Conservation (phyloP, 1,140 invertebrate species). For the Listronotus bonariensis region DNA sequence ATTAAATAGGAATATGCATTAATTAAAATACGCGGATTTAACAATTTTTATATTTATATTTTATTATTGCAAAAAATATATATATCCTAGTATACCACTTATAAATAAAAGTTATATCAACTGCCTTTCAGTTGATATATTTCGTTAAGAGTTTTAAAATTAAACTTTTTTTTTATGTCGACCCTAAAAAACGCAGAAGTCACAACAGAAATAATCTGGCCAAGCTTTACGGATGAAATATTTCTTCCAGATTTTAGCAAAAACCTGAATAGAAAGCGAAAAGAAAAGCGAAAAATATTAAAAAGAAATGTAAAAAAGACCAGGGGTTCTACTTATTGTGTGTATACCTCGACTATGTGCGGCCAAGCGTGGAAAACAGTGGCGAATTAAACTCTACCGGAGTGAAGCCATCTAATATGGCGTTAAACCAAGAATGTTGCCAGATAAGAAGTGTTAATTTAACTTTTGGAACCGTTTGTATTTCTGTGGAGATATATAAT, state of each 20-base stretch:
- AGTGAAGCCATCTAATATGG: constrained; percentile 31
- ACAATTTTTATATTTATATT: too few species aligned
- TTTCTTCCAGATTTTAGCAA: constrained; percentile 20
- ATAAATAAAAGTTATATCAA: too few species aligned
- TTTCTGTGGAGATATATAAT: constrained; percentile 4
- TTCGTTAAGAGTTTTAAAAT: background rate
- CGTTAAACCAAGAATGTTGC: constrained; percentile 25
- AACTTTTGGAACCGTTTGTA: constrained; percentile 18
- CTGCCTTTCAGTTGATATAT: too few species aligned
- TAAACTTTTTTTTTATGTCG: constrained; percentile 6
- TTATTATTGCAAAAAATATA: too few species aligned
- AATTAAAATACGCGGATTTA: too few species aligned
- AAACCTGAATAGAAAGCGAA: background rate
- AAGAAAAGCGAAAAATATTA: constrained; percentile 10
- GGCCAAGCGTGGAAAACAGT: constrained; percentile 25
- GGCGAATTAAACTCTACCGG: constrained; percentile 30
- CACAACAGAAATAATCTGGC: constrained; percentile 21
- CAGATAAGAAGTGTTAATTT: constrained; percentile 33
- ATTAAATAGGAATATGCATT: too few species aligned
- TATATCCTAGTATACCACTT: too few species aligned
- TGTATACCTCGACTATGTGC: constrained; percentile 22
- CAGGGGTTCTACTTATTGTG: constrained; percentile 29
- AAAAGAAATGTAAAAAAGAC: constrained; percentile 21
- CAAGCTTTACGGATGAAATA: constrained; percentile 22
- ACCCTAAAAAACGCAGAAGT: constrained; percentile 12